Base-by-base conservation (phyloP, 2,113 vertebrate genomes). In the Phrynosoma blainvillii region DNA sequence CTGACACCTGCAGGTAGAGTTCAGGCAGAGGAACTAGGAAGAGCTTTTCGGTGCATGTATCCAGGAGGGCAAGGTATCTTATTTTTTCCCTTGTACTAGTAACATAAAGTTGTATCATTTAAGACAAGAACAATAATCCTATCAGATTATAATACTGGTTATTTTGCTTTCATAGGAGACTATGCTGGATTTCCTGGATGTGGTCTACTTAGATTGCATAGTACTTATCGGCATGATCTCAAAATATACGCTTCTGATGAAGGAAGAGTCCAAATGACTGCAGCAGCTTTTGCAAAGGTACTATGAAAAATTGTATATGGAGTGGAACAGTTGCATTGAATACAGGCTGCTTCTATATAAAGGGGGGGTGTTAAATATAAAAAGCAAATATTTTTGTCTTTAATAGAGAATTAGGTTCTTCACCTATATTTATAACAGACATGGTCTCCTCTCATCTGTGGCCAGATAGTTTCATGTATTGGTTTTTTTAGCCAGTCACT, bases 231-330 rank as follows among this genome's bases (percentile, higher is more conserved):
- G 71, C 98, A 98, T 79, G 98, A 98, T 95, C 97, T 98, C 89
- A 98, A 98, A 96, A 98, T 98, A 86, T 98, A 98, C 6, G 98
- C 98, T 73, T 98, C 98, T 68, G 98, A 98, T 93, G 98, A 98
- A 92, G 98, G 98, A 73, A 95, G 98, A 82, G 98, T 98, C 89
- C 98, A 98, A 92, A 98, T 98, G 98, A 98, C 98, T 52, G 98
- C 98, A 62, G 98, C 98, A 82, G 98, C 98, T 86, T 98, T 98
- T 95, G 98, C 98, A 87, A 98, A 98, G 97, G 98, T 98, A 96
- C 66, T n/a, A 0, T 79, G 4, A 86, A 30, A 83, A 90, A 79
- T 2, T 47, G 4, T 18, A 10, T 47, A 75, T 47, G 59, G 21
- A 59, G 59, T 14, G 52, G 65, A 65, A 47, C 7, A 54, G n/a